These are phyloP conservation scores for Phaethon lepturus DNA, from an alignment of 2,113 vertebrate genomes.

Conservation along the genomic window DNA sequence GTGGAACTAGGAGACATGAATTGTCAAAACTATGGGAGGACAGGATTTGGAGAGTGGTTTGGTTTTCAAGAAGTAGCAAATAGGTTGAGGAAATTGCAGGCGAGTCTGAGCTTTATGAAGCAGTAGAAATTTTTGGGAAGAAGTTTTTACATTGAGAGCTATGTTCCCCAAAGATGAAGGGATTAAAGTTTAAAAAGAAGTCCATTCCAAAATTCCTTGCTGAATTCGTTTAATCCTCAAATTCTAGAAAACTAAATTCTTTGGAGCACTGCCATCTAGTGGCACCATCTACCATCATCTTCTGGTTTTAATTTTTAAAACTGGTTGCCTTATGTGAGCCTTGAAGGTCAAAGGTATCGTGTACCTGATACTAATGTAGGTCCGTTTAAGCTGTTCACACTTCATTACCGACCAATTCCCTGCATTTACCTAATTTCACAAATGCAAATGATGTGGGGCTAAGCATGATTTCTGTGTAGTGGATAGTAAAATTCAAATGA, in stretches of 20 bases:
- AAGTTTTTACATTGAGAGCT: neutral
- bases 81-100: neutral
- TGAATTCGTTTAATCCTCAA: neutral
- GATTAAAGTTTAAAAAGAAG: neutral
- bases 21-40: neutral
- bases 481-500: neutral
- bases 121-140: neutral
- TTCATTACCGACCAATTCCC: neutral
- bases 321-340: neutral
- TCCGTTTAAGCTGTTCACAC: neutral
- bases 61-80: neutral
- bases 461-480: neutral
- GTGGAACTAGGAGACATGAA: neutral
- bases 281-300: neutral
- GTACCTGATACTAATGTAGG: neutral
- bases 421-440: neutral
- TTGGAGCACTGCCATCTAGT: slow-evolving; percentile 63
- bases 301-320: neutral
- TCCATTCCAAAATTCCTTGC: neutral
- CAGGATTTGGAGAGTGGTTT: neutral
- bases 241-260: neutral
- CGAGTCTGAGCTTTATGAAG: neutral
- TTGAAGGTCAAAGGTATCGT: slow-evolving; percentile 23
- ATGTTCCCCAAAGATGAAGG: neutral
- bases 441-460: neutral